Base-by-base conservation (phyloP, 2,797 vertebrate genomes). In the Cichlasoma orientale region DNA sequence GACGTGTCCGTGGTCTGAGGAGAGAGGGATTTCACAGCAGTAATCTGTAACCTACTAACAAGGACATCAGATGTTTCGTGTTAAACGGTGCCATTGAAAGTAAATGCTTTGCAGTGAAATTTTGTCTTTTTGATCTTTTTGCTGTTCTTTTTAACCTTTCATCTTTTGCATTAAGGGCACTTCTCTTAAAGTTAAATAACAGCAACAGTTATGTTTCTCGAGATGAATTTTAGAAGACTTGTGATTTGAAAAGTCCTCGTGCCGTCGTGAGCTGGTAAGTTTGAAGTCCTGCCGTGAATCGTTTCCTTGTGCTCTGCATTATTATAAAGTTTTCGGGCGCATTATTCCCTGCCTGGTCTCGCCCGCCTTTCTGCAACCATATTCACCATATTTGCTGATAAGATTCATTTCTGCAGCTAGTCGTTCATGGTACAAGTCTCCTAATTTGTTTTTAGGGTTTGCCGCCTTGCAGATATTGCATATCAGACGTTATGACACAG, bases 401-500 rank as follows among this genome's bases (percentile, higher is more conserved):
- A 70, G 73, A 75, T 82, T 87, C 54, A 77, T 38, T 54, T 10
- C 31, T n/a, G 21, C 10, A n/a, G 13, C 4, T 72, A 21, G 72
- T 71, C 57, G 50, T 74, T 63, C 23, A 1, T 44, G 3, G 1
- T 1, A 10, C 3, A 2, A 1, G 1, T 68, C 66, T 66, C 71
- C 66, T 74, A 4, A 83, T 91, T 90, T 86, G 90, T 66, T 88
- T 87, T 90, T 58, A 84, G 74, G 89, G 87, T 77, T 80, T 9
- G 72, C 61, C 83, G 2, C 31, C 3, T 13, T 44, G 70, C 80
- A 75, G 78, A 89, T 86, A 81, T 61, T 21, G 27, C 56, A 5
- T 75, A 90, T 89, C 80, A 88, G 79, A 53, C 29, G 2, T 29
- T 47, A 78, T 83, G 82, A 86, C 82, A 72, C 75, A 5, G 33